phyloP scores from a whole-genome alignment of 2,888 invertebrate species.

The Epinotia demarniana region DNA sequence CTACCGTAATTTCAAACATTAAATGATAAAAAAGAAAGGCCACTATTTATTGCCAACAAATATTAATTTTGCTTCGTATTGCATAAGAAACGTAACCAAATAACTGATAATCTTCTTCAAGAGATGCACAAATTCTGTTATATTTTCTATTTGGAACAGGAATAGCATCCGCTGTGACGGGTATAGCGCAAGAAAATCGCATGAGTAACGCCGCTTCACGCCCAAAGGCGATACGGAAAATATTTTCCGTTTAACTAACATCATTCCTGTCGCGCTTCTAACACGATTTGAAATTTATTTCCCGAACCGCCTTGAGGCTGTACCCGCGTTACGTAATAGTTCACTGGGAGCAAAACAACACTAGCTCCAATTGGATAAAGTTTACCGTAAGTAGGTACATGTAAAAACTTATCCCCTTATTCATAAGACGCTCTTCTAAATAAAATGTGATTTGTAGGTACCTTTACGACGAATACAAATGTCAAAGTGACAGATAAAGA shows the following conservation, averaged over 20 bases:
- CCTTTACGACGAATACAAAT: no score
- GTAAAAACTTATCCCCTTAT: neutral
- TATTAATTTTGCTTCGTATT: no score
- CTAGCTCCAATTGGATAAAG: neutral
- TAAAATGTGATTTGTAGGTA: no score
- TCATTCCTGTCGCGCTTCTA: constrained; percentile 67
- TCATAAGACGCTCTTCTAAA: no score
- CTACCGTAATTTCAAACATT: neutral
- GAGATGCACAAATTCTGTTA: constrained; percentile 17
- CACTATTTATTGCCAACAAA: no score
- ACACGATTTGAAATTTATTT: constrained; percentile 76
- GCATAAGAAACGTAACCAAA: neutral
- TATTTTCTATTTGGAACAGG: constrained; percentile 17
- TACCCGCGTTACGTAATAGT: constrained; percentile 40
- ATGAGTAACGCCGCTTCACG: constrained; percentile 65
- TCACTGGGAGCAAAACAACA: constrained; percentile 33
- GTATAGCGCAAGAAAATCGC: constrained; percentile 62
- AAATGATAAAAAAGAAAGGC: no score
- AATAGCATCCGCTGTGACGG: constrained; percentile 33
- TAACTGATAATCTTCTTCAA: constrained; percentile 21
- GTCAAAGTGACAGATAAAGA: no score
- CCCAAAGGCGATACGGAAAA: constrained; percentile 72
- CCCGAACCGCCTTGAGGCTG: constrained; percentile 57
- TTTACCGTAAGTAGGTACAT: neutral
- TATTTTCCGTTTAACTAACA: constrained; percentile 77